Base-by-base conservation (phyloP, 2,888 invertebrate species). In the Metallyticus violacea region DNA sequence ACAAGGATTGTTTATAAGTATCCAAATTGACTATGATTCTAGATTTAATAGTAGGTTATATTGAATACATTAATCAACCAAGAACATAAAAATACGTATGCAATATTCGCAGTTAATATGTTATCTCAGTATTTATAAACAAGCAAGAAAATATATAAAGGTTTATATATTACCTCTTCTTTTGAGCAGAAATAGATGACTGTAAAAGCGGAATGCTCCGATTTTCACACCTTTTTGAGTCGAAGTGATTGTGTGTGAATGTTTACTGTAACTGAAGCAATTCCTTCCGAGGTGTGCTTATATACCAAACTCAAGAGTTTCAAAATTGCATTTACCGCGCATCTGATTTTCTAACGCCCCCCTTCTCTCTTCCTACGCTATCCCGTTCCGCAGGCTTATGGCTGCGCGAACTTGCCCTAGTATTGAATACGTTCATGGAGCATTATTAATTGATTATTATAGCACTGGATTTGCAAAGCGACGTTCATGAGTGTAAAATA, bases 281-380 rank as follows among this genome's bases (percentile, higher is more conserved):
- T 83, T 77, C 28, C n/a, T 6, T 28, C 77, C 3, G n/a, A 7
- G n/a, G 77, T 62, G 40, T 15, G 77, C 25, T 83, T 83, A 83
- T 83, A 83, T 83, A 83, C 28, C 25, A 77, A 27, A 77, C 77
- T 25, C 83, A n/a, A n/a, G 83, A 7, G 83, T 83, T 77, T 83
- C 77, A 83, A 83, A 62, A 83, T 77, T 77, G 9, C 83, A 77
- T 85, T 85, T 85, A 79, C 85, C 85, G 85, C 85, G 85, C 85
- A 85, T 85, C 85, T 85, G 26, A 79, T 85, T 83, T 85, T 40
- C 62, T 40, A 82, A 22, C 78, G 2, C 30, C 79, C 85, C 27
- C 85, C 85, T 78, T 2, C 77, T n/a, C 82, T 27, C 76, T 76
- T 78, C 7, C 84, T 26, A 7, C 84, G 29, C 79, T 7, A 26